Base-by-base conservation (phyloP, 2,113 vertebrate genomes). In the Oncorhynchus masou region DNA sequence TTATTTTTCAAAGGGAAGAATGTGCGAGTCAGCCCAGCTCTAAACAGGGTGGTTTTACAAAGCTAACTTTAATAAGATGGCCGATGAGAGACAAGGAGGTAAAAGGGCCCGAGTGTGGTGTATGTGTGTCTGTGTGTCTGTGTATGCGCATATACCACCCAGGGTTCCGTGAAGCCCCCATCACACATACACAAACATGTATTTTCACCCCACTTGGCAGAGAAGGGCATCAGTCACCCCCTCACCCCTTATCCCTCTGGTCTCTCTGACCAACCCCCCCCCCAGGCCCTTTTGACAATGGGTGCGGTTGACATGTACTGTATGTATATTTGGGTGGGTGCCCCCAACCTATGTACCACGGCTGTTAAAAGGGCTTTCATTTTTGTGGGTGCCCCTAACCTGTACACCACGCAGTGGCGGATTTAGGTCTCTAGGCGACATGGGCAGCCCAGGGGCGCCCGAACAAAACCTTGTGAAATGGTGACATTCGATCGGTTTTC, bases 11-110 rank as follows among this genome's bases (percentile, higher is more conserved):
- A 77, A 75, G 71, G 73, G 73, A 85, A 85, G 83, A 87, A 88
- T 87, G 74, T 81, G 71, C 68, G 57, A 68, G 74, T 81, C 31
- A 65, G 73, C 71, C 19, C 13, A 76, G 68, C 80, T 84, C 79
- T 86, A 79, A 87, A 87, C 74, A 73, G 79, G 86, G 88, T 72
- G 85, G 9, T 82, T 90, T 91, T 85, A 79, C 82, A 85, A 87
- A 86, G 76, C 83, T 83, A 87, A 87, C 87, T 90, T 91, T 91
- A 91, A 92, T 92, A 90, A 89, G 87, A 85, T 48, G 79, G 27
- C 79, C 79, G 86, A 76, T 91, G 88, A 90, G 80, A 91, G 88
- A 89, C 69, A 70, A 75, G 66, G 34, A 65, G 77, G 73, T 67
- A 66, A 74, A 24, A 75, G 73, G 13, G 39, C 39, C 19, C 77